A percentile compares a stretch with the other conserved stretches of the same genome.
phyloP scores from a whole-genome alignment of 2,113 vertebrate genomes.

The Boulengeromyrus knoepffleri region DNA sequence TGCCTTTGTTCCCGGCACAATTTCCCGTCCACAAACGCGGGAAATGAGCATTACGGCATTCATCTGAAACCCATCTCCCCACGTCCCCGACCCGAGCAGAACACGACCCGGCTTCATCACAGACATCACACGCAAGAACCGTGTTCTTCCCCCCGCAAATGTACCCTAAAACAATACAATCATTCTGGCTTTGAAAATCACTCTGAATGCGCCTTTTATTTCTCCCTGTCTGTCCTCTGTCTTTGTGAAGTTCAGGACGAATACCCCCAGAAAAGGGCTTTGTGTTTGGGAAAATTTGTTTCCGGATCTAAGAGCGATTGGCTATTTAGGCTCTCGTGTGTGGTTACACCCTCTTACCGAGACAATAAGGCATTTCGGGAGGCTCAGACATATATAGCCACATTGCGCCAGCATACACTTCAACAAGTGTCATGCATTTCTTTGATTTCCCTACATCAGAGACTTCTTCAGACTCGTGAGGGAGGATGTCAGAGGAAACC shows the following conservation, averaged over 20 bases:
- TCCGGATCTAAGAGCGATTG: not conserved
- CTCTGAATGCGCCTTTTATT: not conserved
- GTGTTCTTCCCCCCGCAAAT: not conserved
- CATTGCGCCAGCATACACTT: not conserved
- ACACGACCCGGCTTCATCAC: not conserved
- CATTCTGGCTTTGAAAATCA: constrained; percentile 13
- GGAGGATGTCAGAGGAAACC: not conserved
- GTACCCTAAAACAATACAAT: constrained; percentile 2
- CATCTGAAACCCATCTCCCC: constrained; percentile 15
- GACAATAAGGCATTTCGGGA: not conserved
- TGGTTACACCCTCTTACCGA: not conserved
- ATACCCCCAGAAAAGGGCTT: not conserved
- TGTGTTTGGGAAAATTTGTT: constrained; percentile 14
- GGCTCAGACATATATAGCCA: not conserved
- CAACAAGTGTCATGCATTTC: not conserved
- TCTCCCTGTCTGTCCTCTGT: not conserved
- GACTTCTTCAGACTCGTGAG: not conserved
- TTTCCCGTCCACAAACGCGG: not conserved
- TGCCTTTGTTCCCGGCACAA: constrained; percentile 20
- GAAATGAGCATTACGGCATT: constrained; percentile 17
- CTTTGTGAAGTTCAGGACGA: not conserved
- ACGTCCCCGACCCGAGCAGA: not conserved
- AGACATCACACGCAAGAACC: constrained; percentile 1
- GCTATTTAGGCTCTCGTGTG: not conserved
- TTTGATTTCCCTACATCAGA: not conserved